These are phyloP conservation scores for Danaus melanippus DNA, from an alignment of 1,140 invertebrate species.

Conservation along the genomic window DNA sequence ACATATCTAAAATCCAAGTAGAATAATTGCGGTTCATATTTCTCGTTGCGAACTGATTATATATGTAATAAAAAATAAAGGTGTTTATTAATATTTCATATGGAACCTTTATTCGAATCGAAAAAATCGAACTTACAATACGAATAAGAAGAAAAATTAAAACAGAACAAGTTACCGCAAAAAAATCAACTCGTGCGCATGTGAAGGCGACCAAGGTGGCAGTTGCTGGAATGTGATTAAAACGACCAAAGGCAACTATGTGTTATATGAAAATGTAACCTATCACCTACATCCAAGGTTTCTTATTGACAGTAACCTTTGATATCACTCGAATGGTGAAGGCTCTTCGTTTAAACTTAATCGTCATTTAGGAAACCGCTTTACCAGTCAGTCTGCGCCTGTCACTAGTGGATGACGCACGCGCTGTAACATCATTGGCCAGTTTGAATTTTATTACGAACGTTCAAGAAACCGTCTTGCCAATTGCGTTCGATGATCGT, in stretches of 20 bases:
- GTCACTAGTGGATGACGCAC: constrained; percentile 38
- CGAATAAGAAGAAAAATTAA: constrained; percentile 40
- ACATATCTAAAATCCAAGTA: too few relatives aligned
- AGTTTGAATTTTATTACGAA: constrained; percentile 54
- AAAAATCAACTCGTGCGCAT: constrained; percentile 62
- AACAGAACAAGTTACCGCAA: constrained; percentile 47
- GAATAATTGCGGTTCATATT: not conserved
- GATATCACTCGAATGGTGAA: constrained; percentile 51
- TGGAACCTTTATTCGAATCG: constrained; percentile 7
- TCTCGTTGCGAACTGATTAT: constrained; percentile 18
- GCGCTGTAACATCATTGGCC: constrained; percentile 40
- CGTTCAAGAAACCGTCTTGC: constrained; percentile 31
- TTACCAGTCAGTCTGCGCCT: constrained; percentile 49
- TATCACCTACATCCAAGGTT: constrained; percentile 15
- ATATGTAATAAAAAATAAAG: constrained; percentile 1
- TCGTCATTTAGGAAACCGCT: constrained; percentile 52
- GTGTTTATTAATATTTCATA: constrained; percentile 3
- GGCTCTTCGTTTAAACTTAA: constrained; percentile 38
- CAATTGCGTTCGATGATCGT: constrained; percentile 46
- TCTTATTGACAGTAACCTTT: constrained; percentile 13
- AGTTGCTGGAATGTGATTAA: constrained; percentile 27
- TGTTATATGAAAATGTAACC: constrained; percentile 13
- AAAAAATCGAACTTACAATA: constrained; percentile 6
- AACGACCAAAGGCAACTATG: constrained; percentile 24
- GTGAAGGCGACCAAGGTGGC: constrained; percentile 63